These are phyloP conservation scores for Thomomys bottae DNA, from an alignment of 2,113 vertebrate species.

Conservation along the genomic window DNA sequence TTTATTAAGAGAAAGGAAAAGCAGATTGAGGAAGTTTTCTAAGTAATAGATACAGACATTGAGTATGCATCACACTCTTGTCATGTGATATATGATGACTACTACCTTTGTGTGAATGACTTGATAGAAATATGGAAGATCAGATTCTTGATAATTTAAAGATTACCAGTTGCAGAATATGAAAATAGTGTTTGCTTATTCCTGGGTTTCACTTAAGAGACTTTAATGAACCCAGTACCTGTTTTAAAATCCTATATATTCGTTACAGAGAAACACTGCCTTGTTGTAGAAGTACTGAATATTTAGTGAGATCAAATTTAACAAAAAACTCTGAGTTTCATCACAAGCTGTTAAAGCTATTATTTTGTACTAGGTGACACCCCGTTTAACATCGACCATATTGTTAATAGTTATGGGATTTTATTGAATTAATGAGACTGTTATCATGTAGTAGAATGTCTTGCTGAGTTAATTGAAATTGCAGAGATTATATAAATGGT, in stretches of 20 bases:
- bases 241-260: conserved; percentile 84
- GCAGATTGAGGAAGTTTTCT: conserved; percentile 35
- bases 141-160: conserved; percentile 72
- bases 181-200: conserved; percentile 78
- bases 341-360: conserved; percentile 92
- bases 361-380: conserved; percentile 92
- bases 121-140: conserved; percentile 63
- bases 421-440: conserved; percentile 94
- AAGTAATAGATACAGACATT: conserved; percentile 48
- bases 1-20: conserved; percentile 30
- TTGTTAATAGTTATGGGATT: conserved; percentile 93
- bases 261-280: conserved; percentile 83
- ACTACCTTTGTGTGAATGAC: conserved; percentile 49
- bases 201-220: conserved; percentile 80
- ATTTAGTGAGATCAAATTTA: conserved; percentile 86
- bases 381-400: conserved; percentile 92
- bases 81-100: conserved; percentile 54
- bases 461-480: conserved; percentile 93
- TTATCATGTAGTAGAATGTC: conserved; percentile 92
- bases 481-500: conserved; percentile 93
- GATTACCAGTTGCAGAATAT: conserved; percentile 77
- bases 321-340: conserved; percentile 83
- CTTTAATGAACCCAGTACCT: conserved; percentile 80
- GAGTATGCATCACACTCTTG: conserved; percentile 28
- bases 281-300: conserved; percentile 82